Base-by-base conservation (phyloP, 2,113 vertebrate species). In the Bubo bubo region DNA sequence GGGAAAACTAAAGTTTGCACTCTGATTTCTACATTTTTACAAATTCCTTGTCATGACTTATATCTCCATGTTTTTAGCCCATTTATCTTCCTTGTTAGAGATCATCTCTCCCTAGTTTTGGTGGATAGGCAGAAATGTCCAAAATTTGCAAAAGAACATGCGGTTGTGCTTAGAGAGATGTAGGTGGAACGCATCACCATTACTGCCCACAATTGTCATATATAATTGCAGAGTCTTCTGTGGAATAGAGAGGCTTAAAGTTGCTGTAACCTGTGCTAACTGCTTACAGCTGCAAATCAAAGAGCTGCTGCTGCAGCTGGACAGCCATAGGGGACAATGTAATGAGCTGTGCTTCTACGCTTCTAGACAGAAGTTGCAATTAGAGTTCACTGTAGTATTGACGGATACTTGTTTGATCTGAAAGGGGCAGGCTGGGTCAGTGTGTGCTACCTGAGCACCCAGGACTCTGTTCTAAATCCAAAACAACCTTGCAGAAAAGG, bases 1-100 rank as follows among this genome's bases (percentile, higher is more conserved):
- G 84, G 81, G 64, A 96, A 95, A 87, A 94, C 19, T 35, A 10
- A 93, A 77, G 62, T 81, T 96, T 95, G 64, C 64, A 87, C 72
- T 90, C 79, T 37, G 22, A 62, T 96, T 95, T 91, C 47, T 93
- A 90, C 32, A 70, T 74, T 86, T 96, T 86, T 82, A 74, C 32
- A 79, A 94, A 88, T 90, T 93, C 34, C 50, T 94, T 87, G 35
- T 72, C 55, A 55, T 32, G 60, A 83, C 34, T 81, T 89, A 2
- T 75, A 55, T 43, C 63, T 93, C 59, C 23, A 84, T 7, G 15
- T 88, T 88, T 73, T 71, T 28, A 88, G 74, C 47, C 23, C 43
- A 52, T 68, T 79, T 86, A 32, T 82, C 27, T 68, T 89, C 23
- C 45, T 79, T 70, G 17, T 74, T 79, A 75, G 67, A 71, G 52